Conservation (phyloP, 2,888 invertebrate genomes). For the Lampropteryx suffumata region DNA sequence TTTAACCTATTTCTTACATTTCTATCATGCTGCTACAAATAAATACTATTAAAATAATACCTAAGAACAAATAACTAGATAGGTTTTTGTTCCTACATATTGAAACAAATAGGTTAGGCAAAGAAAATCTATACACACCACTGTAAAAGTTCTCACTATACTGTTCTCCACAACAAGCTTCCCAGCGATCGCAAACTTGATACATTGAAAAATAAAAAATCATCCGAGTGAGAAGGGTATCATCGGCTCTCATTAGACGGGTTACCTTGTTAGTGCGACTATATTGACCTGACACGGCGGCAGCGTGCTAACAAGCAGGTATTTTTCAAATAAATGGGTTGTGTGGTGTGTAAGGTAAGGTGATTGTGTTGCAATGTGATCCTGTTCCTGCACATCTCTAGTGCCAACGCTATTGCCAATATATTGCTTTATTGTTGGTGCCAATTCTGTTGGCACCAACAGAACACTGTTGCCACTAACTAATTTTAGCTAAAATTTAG, state of each 20-base stretch:
- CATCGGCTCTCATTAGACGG: slow-evolving; percentile 29
- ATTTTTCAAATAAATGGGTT: slow-evolving; percentile 30
- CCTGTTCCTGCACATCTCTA: neutral
- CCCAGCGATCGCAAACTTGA: slow-evolving; percentile 4
- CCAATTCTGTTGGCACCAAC: too few species aligned
- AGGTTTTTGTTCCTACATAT: too few species aligned
- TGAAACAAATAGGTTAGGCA: too few species aligned
- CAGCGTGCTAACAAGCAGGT: slow-evolving; percentile 31
- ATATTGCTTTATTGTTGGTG: too few species aligned
- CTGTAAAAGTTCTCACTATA: too few species aligned
- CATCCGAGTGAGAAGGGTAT: slow-evolving; percentile 19
- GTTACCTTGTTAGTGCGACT: slow-evolving; percentile 32
- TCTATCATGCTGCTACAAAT: too few species aligned
- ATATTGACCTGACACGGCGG: slow-evolving; percentile 27
- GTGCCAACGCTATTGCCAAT: neutral
- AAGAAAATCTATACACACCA: too few species aligned
- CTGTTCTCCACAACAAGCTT: neutral
- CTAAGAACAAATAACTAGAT: too few species aligned
- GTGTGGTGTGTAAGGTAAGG: slow-evolving; percentile 7
- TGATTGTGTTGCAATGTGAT: slow-evolving; percentile 12
- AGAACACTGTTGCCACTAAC: too few species aligned
- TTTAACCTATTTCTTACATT: too few species aligned
- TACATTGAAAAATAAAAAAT: slow-evolving; percentile 29
- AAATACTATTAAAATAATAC: too few species aligned
- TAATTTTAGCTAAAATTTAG: too few species aligned